Evolutionary conservation across 1,140 invertebrate species (phyloP).

Genomic region (Drosophila erecta): DNA sequence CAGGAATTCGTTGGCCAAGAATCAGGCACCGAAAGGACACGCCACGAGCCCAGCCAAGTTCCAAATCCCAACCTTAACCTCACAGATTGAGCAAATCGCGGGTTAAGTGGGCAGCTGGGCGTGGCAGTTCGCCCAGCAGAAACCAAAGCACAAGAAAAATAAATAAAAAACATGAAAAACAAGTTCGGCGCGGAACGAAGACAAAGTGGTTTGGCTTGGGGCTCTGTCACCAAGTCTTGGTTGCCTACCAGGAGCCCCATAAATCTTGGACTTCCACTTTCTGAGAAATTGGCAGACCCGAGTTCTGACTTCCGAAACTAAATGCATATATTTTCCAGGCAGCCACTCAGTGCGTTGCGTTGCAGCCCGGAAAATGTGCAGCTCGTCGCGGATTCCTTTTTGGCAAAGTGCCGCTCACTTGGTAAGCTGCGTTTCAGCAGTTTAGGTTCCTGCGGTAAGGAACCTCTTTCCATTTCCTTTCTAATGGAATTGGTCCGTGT

Average conservation of each 20-base stretch:
- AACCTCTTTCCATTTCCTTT: too few species aligned
- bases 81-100: constrained; percentile 53
- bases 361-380: constrained; percentile 67
- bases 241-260: constrained; percentile 55
- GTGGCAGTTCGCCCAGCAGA: constrained; percentile 1
- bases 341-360: constrained; percentile 63
- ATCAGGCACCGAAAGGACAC: constrained; percentile 18
- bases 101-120: constrained; percentile 27
- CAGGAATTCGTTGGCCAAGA: constrained; percentile 55
- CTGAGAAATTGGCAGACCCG: constrained; percentile 64
- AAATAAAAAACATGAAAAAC: too few species aligned
- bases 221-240: constrained; percentile 43
- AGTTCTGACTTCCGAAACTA: background rate
- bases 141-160: background rate
- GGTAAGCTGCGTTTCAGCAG: background rate
- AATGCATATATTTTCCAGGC: constrained; percentile 1
- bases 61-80: constrained; percentile 8
- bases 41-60: background rate
- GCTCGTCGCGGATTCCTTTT: constrained; percentile 15
- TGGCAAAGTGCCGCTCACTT: constrained; percentile 43
- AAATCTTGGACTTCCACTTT: constrained; percentile 39
- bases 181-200: constrained; percentile 27
- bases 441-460: too few species aligned
- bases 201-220: constrained; percentile 60
- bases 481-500: too few species aligned